Evolutionary conservation across 2,888 invertebrate species (phyloP).

Genomic region (Clostera curtula): DNA sequence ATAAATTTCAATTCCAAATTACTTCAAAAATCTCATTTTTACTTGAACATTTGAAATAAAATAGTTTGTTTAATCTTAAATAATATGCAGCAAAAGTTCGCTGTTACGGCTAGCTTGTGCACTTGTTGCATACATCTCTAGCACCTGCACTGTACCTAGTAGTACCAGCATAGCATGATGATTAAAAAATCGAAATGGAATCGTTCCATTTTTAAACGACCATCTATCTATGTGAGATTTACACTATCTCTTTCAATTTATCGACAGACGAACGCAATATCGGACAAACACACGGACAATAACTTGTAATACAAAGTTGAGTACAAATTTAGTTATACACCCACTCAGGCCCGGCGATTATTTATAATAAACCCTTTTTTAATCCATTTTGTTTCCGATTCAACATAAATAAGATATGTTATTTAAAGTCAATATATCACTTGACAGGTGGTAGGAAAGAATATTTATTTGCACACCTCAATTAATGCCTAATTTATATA

Average conservation of each 20-base stretch:
- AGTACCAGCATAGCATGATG: no score
- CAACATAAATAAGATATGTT: constrained; percentile 77
- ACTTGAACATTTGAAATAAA: no score
- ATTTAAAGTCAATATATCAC: constrained; percentile 74
- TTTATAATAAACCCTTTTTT: constrained; percentile 68
- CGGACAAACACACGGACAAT: constrained; percentile 35
- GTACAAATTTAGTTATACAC: constrained; percentile 72
- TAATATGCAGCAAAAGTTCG: no score
- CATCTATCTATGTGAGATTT: constrained; percentile 48
- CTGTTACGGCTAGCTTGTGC: no score
- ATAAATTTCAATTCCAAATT: no score
- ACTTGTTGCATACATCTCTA: no score
- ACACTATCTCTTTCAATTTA: constrained; percentile 59
- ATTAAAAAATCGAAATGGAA: no score
- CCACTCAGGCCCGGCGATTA: constrained; percentile 57
- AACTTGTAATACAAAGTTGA: constrained; percentile 56
- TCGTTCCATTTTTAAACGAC: no score
- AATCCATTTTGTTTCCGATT: constrained; percentile 71
- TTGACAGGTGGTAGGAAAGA: constrained; percentile 71
- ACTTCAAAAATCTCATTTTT: no score
- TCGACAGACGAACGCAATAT: constrained; percentile 41
- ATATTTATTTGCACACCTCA: constrained; percentile 21
- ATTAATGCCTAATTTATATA: constrained; percentile 30
- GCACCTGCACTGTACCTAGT: no score
- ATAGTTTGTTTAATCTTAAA: no score